Base-by-base conservation (phyloP, 2,888 invertebrate genomes). In the Catocala fraxini region DNA sequence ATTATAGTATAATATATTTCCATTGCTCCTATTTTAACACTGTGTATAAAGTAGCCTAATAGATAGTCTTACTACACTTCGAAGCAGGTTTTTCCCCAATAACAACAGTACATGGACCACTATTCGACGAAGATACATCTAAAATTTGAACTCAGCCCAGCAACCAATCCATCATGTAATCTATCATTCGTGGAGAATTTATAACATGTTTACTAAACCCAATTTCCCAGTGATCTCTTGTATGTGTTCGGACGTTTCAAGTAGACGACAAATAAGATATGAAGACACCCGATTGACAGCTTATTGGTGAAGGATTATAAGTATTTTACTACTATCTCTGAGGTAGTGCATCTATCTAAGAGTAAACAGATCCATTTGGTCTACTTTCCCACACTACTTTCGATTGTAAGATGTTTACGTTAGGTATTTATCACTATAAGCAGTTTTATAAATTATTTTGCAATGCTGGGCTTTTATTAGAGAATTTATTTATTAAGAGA, bases 231-330 rank as follows among this genome's bases (percentile, higher is more conserved):
- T 71, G 56, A 65, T 75, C 75, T 71, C 61, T 51, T 54, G 33
- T 55, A 47, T 51, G 45, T 65, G 56, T 69, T 67, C 11, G 5
- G 59, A 70, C 65, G 67, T 76, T 68, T 71, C 70, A 61, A 78
- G 75, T 71, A 70, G 68, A 69, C 56, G 59, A 70, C 59, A 82
- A 81, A 82, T 63, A 80, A 73, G 78, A 77, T 77, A 77, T 0
- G 59, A 69, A 72, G 78, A 80, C 80, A 77, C 64, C 73, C 75
- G 77, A 78, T 79, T 86, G 86, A 86, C 88, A 88, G 85, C 72
- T 75, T 77, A 79, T 81, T 79, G 80, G 70, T 74, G 77, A 68
- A 80, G 81, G 79, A 86, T 85, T 84, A 86, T 56, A 54, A 68
- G 68, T 75, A 80, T 77, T 81, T 80, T 65, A 76, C 66, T 75